Conservation (phyloP, 2,797 vertebrate genomes). For the Esox masquinongy region DNA sequence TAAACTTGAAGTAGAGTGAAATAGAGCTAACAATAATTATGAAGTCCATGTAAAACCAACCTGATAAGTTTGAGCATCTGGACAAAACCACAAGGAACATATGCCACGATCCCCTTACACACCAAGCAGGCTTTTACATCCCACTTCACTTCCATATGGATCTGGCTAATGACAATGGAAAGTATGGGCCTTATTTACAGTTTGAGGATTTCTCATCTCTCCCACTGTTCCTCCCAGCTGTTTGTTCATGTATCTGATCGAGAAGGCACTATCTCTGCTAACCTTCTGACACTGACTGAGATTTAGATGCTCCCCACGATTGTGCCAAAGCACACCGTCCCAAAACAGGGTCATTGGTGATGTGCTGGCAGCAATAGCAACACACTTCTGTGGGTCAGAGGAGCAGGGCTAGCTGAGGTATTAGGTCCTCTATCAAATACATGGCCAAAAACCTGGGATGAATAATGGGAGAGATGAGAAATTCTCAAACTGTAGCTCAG, state of each 20-base stretch:
- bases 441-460: background rate
- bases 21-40: conserved; percentile 1
- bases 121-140: conserved; percentile 26
- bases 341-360: conserved; percentile 61
- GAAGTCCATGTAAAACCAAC: conserved; percentile 8
- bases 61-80: conserved; percentile 21
- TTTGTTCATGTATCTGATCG: background rate
- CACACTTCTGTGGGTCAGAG: background rate
- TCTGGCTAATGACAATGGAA: conserved; percentile 34
- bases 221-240: background rate
- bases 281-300: conserved; percentile 29
- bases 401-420: background rate
- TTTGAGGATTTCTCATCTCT: background rate
- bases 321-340: background rate
- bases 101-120: conserved; percentile 17
- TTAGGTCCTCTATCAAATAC: background rate
- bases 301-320: conserved; percentile 29
- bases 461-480: background rate
- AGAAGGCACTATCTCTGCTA: background rate
- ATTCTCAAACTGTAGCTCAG: background rate
- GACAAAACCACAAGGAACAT: conserved; percentile 13
- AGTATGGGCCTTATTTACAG: conserved; percentile 8
- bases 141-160: conserved; percentile 36
- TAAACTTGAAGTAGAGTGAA: background rate
- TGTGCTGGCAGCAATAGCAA: conserved; percentile 4